Evolutionary conservation across 2,888 invertebrate genomes (phyloP).

Genomic region (Pristionchus japonicus): DNA sequence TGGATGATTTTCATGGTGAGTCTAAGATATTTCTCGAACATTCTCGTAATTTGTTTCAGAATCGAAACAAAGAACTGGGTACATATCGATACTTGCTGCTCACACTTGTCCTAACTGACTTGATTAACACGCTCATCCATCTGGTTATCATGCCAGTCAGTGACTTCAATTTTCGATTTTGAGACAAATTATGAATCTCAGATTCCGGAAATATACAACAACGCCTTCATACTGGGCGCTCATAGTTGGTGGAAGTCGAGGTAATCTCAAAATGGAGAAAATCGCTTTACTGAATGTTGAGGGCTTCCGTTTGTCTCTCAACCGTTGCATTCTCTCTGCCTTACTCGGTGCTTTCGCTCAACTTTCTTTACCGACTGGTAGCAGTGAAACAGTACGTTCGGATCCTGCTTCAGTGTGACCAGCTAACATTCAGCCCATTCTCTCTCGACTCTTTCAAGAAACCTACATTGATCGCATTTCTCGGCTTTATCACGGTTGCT

Average conservation of each 20-base stretch:
- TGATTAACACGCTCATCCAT: neutral
- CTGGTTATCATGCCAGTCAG: neutral
- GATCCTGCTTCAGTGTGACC: neutral
- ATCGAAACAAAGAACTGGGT: neutral
- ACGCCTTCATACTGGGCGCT: neutral
- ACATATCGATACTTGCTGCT: neutral
- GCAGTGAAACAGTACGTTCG: neutral
- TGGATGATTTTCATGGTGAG: too few relatives aligned
- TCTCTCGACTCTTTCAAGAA: neutral
- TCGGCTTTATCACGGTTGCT: neutral
- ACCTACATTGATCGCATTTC: neutral
- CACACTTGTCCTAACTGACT: neutral
- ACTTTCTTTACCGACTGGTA: neutral
- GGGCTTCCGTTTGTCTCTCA: neutral
- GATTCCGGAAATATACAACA: slow-evolving; percentile 17
- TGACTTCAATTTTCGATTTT: neutral
- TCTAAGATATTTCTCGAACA: too few relatives aligned
- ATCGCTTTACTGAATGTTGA: neutral
- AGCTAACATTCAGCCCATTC: neutral
- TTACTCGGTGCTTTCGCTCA: neutral
- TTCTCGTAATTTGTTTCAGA: too few relatives aligned
- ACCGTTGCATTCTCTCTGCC: neutral
- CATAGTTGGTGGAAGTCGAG: neutral
- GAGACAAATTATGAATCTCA: neutral
- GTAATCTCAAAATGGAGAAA: neutral